Evolutionary conservation across 2,797 vertebrate species (phyloP).

Genomic region (Tinamus major): DNA sequence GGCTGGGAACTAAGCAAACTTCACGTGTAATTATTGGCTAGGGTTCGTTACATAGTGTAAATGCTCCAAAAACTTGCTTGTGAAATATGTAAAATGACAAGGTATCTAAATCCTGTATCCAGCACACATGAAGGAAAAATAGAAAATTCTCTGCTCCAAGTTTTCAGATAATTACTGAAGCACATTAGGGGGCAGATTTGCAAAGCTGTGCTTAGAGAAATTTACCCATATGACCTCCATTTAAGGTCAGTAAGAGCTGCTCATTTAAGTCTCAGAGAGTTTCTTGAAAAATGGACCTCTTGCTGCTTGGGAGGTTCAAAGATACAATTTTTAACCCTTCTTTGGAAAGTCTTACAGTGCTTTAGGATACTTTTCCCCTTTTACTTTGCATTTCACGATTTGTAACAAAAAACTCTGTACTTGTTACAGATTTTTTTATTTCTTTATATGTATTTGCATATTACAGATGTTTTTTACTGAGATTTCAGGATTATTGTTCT

Average conservation of each 20-base stretch:
- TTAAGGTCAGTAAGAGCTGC: neutral
- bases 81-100: neutral
- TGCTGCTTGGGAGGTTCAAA: neutral
- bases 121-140: neutral
- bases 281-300: neutral
- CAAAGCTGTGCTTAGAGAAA: neutral
- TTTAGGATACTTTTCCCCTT: neutral
- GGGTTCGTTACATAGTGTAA: neutral
- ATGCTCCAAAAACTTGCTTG: neutral
- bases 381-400: neutral
- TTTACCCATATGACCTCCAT: neutral
- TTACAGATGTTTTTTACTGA: neutral
- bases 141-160: neutral
- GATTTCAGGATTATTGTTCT: neutral
- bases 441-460: neutral
- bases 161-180: neutral
- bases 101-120: neutral
- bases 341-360: neutral
- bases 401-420: neutral
- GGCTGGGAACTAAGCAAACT: neutral
- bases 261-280: neutral
- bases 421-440: neutral
- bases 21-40: neutral
- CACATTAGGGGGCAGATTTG: neutral
- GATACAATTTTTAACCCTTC: neutral